Conservation (phyloP, 2,113 vertebrate genomes). For the Oriolus oriolus region DNA sequence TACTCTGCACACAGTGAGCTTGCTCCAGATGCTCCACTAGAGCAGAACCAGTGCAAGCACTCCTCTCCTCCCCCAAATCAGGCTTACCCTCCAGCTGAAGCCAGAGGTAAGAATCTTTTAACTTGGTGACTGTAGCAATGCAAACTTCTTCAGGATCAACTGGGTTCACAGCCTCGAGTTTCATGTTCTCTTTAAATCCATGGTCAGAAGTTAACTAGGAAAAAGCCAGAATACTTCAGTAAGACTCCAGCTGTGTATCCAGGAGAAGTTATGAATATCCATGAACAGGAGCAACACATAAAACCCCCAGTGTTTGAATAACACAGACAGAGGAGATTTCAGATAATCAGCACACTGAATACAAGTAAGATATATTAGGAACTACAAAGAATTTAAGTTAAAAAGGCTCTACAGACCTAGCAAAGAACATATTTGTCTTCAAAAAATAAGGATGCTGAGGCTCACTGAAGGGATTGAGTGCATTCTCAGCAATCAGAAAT, state of each 20-base stretch:
- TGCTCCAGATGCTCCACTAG: not conserved
- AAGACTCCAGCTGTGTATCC: not conserved
- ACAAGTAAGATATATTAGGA: not conserved
- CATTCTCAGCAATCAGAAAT: not conserved
- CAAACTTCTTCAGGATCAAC: constrained; percentile 90
- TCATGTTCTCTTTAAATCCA: constrained; percentile 93
- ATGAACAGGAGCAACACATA: not conserved
- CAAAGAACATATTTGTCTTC: not conserved
- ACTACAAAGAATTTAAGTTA: not conserved
- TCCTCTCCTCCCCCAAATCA: not conserved
- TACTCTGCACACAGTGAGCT: not conserved
- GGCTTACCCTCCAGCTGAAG: constrained; percentile 89
- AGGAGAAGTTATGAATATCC: not conserved
- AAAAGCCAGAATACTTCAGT: not conserved
- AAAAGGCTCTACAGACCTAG: not conserved
- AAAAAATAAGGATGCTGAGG: not conserved
- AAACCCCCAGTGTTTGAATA: not conserved
- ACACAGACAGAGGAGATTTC: not conserved
- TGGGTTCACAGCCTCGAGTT: constrained; percentile 94
- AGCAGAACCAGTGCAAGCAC: not conserved
- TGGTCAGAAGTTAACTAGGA: constrained; percentile 84
- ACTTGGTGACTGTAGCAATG: constrained; percentile 85
- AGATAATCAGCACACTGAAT: not conserved
- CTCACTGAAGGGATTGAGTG: not conserved
- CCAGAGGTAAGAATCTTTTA: constrained; percentile 92